Percentiles rank a stretch among this genome's conserved stretches.
phyloP scores from a whole-genome alignment of 2,113 vertebrate genomes.

The Colinus virginianus region DNA sequence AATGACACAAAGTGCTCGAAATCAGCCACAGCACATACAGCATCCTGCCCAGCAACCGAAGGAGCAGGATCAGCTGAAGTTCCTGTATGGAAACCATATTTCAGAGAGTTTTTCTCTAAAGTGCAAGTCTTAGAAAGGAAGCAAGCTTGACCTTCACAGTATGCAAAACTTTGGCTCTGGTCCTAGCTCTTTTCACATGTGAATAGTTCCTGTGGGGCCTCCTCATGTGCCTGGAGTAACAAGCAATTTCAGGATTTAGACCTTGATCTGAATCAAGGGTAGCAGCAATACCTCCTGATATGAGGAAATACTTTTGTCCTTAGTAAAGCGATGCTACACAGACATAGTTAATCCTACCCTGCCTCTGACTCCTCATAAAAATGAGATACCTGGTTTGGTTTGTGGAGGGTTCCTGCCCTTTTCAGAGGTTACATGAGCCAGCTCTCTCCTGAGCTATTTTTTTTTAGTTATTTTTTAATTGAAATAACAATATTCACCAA shows the following conservation, averaged over 20 bases:
- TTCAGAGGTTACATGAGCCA: background rate
- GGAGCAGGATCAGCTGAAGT: background rate
- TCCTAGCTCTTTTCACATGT: slow-evolving; percentile 68
- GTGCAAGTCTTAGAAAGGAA: background rate
- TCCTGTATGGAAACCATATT: background rate
- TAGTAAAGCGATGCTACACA: background rate
- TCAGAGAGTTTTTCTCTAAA: background rate
- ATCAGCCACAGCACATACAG: fast-evolving
- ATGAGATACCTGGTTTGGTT: background rate
- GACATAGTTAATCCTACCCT: background rate
- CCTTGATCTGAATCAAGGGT: slow-evolving; percentile 31
- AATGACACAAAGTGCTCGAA: background rate
- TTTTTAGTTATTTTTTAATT: background rate
- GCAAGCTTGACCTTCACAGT: slow-evolving; percentile 50
- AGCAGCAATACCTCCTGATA: background rate
- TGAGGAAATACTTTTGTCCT: background rate
- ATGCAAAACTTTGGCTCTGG: slow-evolving; percentile 50
- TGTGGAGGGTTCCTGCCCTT: background rate
- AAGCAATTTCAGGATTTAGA: slow-evolving; percentile 52
- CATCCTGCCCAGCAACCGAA: background rate
- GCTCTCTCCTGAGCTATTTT: background rate
- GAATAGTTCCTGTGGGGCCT: slow-evolving; percentile 62
- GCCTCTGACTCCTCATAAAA: background rate
- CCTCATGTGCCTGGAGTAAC: slow-evolving; percentile 66
- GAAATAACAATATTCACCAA: background rate